Evolutionary conservation across 1,140 invertebrate species (phyloP), one percentile per base, ranked within the genome.

Genomic region (Anoplolepis gracilipes): DNA sequence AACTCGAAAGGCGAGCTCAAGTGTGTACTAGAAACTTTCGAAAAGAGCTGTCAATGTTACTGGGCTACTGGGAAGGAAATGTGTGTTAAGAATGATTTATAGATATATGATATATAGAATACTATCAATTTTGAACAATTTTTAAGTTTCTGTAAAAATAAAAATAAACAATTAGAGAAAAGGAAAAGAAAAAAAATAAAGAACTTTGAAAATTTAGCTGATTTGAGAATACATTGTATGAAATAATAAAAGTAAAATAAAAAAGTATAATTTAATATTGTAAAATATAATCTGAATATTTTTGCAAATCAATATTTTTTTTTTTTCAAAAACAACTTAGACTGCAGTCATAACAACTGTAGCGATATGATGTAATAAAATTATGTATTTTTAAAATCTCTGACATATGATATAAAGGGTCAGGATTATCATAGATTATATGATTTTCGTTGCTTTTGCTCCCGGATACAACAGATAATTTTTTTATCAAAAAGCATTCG

Each of bases 391-490:
- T 0, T 39, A 13, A 59, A 59, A 7, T 19, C 16, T 16, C 28
- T 39, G 16, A 42, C 2, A 7, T 13, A 11, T n/a, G 25, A 42
- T 64, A 46, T 4, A 0, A 77, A 1, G 64, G 59, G 39, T 77
- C 75, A 22, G 19, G 42, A 13, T 76, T 33, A 8, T 30, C 19
- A 46, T n/a, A 59, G 13, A 36, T 59, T 75, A 16, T 25, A 25
- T 59, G 11, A 46, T 62, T 62, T 22, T 61, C 1, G 0, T 1
- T 25, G 62, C 49, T 1, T 22, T 16, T 77, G 75, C 75, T 77
- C 75, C 59, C 59, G 75, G 75, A 77, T 62, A 22, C 16, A 19
- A 46, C 11, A 64, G 25, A 77, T 77, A 42, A 30, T 42, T 61
- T 77, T 64, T 19, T 42, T 0, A 8, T 22, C 10, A 30, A 30